Evolutionary conservation across 2,888 invertebrate species (phyloP).

Genomic region (Cephus nigrinus): DNA sequence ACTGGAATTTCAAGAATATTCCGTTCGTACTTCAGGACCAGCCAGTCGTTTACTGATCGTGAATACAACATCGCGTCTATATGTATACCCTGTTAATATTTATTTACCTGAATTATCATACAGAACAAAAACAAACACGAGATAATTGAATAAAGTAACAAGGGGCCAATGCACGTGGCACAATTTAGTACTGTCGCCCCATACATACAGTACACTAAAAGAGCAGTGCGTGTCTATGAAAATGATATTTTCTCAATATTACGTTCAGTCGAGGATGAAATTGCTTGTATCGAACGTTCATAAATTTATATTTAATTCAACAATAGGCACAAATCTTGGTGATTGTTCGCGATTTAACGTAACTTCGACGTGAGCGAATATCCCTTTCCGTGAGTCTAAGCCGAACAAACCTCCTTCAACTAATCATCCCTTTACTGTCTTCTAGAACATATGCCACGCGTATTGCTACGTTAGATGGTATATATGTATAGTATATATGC

Average conservation of each 20-base stretch:
- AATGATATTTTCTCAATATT: neutral
- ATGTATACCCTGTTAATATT: neutral
- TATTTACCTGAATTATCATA: neutral
- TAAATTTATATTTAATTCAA: neutral
- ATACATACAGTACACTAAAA: neutral
- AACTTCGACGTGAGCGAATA: neutral
- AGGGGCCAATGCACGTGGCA: neutral
- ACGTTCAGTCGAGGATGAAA: neutral
- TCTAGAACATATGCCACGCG: neutral
- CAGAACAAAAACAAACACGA: neutral
- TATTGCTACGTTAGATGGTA: neutral
- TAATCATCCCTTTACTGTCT: neutral
- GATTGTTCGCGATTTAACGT: neutral
- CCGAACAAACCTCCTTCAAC: neutral
- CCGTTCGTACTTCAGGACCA: neutral
- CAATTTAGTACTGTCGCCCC: neutral
- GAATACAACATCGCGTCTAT: neutral
- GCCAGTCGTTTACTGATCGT: neutral
- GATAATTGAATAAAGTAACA: neutral
- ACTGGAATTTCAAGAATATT: neutral
- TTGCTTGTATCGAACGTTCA: neutral
- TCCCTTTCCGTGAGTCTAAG: neutral
- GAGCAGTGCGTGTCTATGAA: neutral
- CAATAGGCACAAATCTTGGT: neutral
- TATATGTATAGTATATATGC: neutral